Base-by-base conservation (phyloP, 2,797 vertebrate species). In the Eremophila alpestris region DNA sequence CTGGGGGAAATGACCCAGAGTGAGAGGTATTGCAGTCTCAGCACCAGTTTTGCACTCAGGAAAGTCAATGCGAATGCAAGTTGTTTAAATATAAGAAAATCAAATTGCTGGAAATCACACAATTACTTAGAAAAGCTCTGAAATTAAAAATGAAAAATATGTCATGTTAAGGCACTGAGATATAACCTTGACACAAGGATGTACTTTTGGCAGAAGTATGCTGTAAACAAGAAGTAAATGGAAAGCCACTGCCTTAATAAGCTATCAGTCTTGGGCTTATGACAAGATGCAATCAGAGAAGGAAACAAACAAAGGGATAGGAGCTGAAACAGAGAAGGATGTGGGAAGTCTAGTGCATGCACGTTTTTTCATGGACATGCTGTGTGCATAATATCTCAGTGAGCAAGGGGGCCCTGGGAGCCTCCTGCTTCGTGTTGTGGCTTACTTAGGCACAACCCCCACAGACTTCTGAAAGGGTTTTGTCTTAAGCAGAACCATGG, bases 231-330 rank as follows among this genome's bases (percentile, higher is more conserved):
- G 52, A 43, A 93, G 40, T 54, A 77, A 94, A 68, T 43, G 49
- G 41, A 90, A 90, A 90, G 68, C 62, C 29, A 46, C 38, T 71
- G 83, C 64, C 52, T 85, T 80, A 60, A 85, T 68, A 71, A 96
- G 75, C 56, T 77, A 85, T 73, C 71, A 54, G 67, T 74, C 70
- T 60, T 80, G 78, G 34, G 30, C 70, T 92, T 64, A 78, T 83
- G 87, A 93, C 43, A 40, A 86, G 87, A 78, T n/a, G 48, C 51
- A 87, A 59, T 85, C 76, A 75, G 62, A 78, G 87, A 68, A 87
- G 67, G 74, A 90, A 92, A 55, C 48, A 83, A 94, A 75, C 77
- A 85, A 83, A 89, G 58, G 45, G 34, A 64, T 36, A 54, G 56
- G 60, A 82, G 59, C 38, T 87, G 68, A 85, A 95, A 54, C 30